Evolutionary conservation across 2,888 invertebrate species (phyloP).

Genomic region (Brachyptera putata): DNA sequence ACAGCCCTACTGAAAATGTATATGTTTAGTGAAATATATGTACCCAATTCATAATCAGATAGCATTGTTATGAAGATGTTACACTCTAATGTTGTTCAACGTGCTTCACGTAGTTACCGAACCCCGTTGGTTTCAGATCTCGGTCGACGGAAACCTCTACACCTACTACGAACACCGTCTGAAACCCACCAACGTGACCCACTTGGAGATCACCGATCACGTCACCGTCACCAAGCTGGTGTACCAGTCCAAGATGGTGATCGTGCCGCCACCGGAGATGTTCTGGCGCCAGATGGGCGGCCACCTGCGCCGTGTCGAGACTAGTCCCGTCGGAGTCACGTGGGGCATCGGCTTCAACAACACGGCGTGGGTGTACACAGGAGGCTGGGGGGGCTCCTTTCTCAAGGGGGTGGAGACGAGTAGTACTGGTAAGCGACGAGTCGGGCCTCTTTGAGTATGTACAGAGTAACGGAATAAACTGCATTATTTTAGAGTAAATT

Average conservation of each 20-base stretch:
- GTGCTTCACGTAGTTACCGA: too few species aligned
- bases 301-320: constrained; percentile 73
- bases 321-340: constrained; percentile 71
- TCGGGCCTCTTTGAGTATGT: too few species aligned
- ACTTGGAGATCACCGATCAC: constrained; percentile 70
- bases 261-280: constrained; percentile 71
- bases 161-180: constrained; percentile 65
- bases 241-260: constrained; percentile 58
- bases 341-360: constrained; percentile 89
- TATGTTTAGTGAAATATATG: too few species aligned
- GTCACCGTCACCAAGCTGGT: constrained; percentile 66
- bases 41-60: too few species aligned
- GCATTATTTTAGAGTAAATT: too few species aligned
- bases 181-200: constrained; percentile 66
- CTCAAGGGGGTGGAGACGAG: constrained; percentile 61
- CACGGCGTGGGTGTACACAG: constrained; percentile 85
- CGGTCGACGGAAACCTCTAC: constrained; percentile 27
- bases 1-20: too few species aligned
- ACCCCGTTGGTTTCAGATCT: constrained; percentile 32
- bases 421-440: too few species aligned
- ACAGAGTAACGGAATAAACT: too few species aligned
- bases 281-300: constrained; percentile 87
- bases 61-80: too few species aligned
- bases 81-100: too few species aligned
- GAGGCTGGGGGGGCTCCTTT: constrained; percentile 82